Evolutionary conservation across 1,140 invertebrate species (phyloP).

Genomic region (Drosophila virilis): DNA sequence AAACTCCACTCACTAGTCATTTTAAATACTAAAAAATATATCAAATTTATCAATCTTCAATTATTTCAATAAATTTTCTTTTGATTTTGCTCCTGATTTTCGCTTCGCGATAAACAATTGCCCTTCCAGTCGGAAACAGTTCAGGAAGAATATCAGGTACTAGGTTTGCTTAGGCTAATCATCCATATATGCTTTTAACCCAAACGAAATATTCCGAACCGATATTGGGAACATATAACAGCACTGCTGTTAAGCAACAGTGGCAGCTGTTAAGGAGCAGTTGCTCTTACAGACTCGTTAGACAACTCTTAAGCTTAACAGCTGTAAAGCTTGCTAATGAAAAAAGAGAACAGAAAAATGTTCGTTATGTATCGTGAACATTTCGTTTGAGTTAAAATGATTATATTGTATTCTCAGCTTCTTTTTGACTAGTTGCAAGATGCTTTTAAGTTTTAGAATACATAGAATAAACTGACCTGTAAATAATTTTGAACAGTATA

Average conservation of each 20-base stretch:
- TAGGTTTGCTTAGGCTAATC: constrained; percentile 8
- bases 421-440: too few relatives aligned
- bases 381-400: neutral
- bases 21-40: neutral
- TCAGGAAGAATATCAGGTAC: constrained; percentile 45
- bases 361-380: too few relatives aligned
- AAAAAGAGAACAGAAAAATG: neutral
- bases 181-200: neutral
- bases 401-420: neutral
- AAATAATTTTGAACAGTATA: constrained; percentile 35
- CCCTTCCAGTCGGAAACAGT: constrained; percentile 21
- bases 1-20: neutral
- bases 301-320: neutral
- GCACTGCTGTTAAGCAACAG: neutral
- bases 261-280: neutral
- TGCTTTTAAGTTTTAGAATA: too few relatives aligned
- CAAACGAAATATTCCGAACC: neutral
- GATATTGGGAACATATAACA: neutral
- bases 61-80: constrained; percentile 20
- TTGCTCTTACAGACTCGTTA: neutral
- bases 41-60: neutral
- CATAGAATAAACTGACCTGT: neutral
- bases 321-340: neutral
- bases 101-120: constrained; percentile 2
- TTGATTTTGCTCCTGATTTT: constrained; percentile 15